Evolutionary conservation across 2,113 vertebrate genomes (phyloP).

Genomic region (Platysteira castanea): DNA sequence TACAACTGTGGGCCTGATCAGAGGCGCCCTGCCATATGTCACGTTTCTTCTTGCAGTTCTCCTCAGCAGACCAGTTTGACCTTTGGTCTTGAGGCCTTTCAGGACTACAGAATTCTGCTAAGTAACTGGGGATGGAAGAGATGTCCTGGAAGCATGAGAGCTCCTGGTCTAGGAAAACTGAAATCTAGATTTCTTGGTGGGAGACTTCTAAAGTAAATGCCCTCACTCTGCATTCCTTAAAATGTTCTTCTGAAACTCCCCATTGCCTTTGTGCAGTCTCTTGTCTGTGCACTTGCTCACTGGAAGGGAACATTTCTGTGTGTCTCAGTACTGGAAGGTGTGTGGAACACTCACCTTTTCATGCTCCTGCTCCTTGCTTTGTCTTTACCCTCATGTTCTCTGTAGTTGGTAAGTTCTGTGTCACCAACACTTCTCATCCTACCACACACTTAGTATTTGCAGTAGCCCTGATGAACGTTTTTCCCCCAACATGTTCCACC

Average conservation of each 20-base stretch:
- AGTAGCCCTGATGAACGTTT: neutral
- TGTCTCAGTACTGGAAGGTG: neutral
- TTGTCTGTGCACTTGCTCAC: neutral
- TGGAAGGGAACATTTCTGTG: neutral
- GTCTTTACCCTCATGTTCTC: neutral
- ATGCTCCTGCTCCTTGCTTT: neutral
- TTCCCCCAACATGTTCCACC: neutral
- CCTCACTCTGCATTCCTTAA: neutral
- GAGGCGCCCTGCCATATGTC: neutral
- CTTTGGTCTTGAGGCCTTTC: constrained; percentile 8
- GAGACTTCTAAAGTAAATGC: neutral
- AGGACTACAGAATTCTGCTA: neutral
- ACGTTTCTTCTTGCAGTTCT: neutral
- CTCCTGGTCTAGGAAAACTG: neutral
- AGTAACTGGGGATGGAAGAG: neutral
- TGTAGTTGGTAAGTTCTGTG: neutral
- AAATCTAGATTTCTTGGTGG: neutral
- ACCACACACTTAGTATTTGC: neutral
- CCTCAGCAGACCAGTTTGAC: neutral
- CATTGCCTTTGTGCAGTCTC: neutral
- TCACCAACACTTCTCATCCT: neutral
- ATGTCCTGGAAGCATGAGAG: neutral
- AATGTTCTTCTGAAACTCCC: neutral
- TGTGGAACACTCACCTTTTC: neutral
- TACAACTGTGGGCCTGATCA: neutral